phyloP scores from a whole-genome alignment of 2,797 vertebrate genomes.

The Coracias cyanogaster region DNA sequence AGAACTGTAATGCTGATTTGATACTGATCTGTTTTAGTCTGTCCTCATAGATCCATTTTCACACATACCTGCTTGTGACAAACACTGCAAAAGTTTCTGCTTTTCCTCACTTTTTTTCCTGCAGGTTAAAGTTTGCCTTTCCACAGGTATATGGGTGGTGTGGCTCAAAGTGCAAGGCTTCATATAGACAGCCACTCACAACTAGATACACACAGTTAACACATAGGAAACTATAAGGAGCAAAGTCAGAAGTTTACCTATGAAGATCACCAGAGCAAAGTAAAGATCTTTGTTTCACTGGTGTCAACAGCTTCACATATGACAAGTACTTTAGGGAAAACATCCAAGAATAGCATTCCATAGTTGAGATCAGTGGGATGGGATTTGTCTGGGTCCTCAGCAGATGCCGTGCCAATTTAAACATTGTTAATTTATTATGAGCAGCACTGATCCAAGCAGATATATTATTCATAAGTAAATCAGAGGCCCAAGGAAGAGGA shows the following conservation, averaged over 20 bases:
- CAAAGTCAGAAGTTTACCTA: background rate
- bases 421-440: constrained; percentile 64
- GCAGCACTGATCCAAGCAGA: constrained; percentile 27
- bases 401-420: background rate
- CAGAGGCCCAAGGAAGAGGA: constrained; percentile 6
- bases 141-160: background rate
- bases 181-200: background rate
- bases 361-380: background rate
- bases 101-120: background rate
- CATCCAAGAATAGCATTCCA: constrained; percentile 34
- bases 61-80: fast-evolving
- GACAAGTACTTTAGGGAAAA: background rate
- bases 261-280: background rate
- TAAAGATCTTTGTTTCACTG: background rate
- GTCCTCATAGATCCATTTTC: background rate
- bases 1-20: background rate
- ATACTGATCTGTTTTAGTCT: background rate
- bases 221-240: fast-evolving
- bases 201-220: background rate
- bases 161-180: background rate
- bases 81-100: background rate
- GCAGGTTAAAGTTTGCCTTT: background rate
- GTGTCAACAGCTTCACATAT: background rate
- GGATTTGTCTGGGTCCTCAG: constrained; percentile 42
- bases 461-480: constrained; percentile 51